Conservation (phyloP, 2,113 vertebrate species). For the Heloderma charlesbogerti region DNA sequence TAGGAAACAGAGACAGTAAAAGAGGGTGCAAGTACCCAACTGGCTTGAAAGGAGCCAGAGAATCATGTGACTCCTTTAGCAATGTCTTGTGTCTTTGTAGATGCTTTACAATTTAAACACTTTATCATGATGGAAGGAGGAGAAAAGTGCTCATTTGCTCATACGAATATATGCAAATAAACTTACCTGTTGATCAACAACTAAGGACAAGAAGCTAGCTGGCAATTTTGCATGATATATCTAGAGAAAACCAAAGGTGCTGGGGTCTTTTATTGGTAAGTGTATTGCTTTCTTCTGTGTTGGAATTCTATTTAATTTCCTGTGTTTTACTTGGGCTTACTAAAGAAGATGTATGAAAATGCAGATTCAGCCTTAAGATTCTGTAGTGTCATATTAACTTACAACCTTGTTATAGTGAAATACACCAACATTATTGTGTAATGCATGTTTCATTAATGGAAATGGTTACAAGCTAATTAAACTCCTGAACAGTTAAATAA, state of each 20-base stretch:
- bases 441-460: slow-evolving; percentile 7
- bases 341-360: not conserved
- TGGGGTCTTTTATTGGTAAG: too few species aligned
- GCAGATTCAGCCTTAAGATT: not conserved
- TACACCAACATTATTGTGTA: not conserved
- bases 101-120: not conserved
- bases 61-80: not conserved
- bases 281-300: not conserved
- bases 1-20: not conserved
- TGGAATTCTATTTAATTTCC: not conserved
- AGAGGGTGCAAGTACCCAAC: not conserved
- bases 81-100: not conserved
- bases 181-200: too few species aligned
- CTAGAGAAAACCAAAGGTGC: too few species aligned
- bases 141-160: not conserved
- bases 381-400: not conserved
- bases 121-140: not conserved
- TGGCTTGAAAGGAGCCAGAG: not conserved
- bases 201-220: too few species aligned
- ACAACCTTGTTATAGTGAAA: slow-evolving; percentile 23
- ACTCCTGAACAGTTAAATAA: slow-evolving; percentile 12
- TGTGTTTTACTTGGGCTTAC: not conserved
- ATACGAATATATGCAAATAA: not conserved
- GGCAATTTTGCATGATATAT: too few species aligned
- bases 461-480: slow-evolving; percentile 18